Percentiles rank a stretch among this genome's conserved stretches.
phyloP scores from a whole-genome alignment of 2,888 invertebrate genomes.

The Dorcus hopei region DNA sequence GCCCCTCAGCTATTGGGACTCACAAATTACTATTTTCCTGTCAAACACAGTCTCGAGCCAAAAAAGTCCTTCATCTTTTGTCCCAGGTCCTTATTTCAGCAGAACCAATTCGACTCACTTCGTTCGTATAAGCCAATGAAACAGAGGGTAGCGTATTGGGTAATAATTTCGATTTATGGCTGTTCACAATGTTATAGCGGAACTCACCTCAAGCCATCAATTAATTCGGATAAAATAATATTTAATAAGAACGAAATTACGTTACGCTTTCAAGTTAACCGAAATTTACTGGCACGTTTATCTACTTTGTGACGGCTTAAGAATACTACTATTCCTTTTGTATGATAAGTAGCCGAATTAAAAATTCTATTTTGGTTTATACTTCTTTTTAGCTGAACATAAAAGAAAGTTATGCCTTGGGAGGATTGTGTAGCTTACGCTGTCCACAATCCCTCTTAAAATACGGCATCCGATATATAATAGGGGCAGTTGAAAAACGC shows the following conservation, averaged over 20 bases:
- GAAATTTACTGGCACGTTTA: too few relatives aligned
- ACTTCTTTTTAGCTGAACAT: background rate
- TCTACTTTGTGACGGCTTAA: too few relatives aligned
- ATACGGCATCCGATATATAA: background rate
- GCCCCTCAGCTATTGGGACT: slow-evolving; percentile 29
- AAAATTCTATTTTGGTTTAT: too few relatives aligned
- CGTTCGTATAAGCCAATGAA: background rate
- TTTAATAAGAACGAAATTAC: too few relatives aligned
- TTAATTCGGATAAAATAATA: too few relatives aligned
- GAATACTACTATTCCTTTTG: too few relatives aligned
- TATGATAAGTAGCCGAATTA: too few relatives aligned
- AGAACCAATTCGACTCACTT: background rate
- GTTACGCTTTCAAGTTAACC: too few relatives aligned
- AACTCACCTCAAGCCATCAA: too few relatives aligned
- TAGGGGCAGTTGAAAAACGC: background rate
- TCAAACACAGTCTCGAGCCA: slow-evolving; percentile 32
- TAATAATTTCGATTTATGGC: too few relatives aligned
- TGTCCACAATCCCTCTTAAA: background rate
- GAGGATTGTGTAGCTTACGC: background rate
- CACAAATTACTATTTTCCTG: slow-evolving; percentile 40
- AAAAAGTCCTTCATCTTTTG: slow-evolving; percentile 22
- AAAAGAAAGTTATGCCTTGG: background rate
- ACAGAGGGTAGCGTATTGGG: background rate
- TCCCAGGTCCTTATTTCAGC: background rate
- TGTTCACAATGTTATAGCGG: too few relatives aligned